Conservation (phyloP, 2,797 vertebrate genomes). For the Pseudopleuronectes americanus region DNA sequence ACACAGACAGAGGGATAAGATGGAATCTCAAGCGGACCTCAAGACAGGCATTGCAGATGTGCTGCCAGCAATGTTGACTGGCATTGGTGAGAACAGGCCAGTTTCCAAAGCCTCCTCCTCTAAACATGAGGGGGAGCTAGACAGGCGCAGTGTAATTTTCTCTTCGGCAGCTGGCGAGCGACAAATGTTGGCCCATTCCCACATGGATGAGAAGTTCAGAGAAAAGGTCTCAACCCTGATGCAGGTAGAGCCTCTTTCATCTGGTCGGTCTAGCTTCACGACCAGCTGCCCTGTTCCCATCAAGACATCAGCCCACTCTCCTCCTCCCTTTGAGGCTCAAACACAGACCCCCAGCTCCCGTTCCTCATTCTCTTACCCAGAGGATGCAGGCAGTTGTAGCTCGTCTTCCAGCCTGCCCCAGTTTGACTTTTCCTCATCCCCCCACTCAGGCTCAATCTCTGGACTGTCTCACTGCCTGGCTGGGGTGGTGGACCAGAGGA, state of each 20-base stretch:
- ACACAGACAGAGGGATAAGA: conserved; percentile 17
- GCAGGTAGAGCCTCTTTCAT: conserved; percentile 63
- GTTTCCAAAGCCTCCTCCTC: conserved; percentile 86
- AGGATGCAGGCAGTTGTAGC: conserved; percentile 88
- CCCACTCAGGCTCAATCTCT: conserved; percentile 84
- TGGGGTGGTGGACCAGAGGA: conserved; percentile 83
- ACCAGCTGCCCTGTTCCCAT: conserved; percentile 87
- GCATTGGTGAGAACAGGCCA: conserved; percentile 79
- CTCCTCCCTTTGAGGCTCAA: conserved; percentile 87
- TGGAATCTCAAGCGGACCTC: conserved; percentile 68
- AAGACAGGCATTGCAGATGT: conserved; percentile 80
- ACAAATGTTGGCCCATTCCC: conserved; percentile 85
- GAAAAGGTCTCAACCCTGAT: conserved; percentile 80
- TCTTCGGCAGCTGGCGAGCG: conserved; percentile 89
- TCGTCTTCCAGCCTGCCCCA: conserved; percentile 92
- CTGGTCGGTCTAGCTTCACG: conserved; percentile 73
- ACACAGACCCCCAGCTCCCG: conserved; percentile 87
- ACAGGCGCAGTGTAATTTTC: conserved; percentile 92
- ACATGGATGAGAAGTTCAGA: conserved; percentile 85
- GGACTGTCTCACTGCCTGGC: conserved; percentile 87
- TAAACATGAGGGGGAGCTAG: conserved; percentile 89
- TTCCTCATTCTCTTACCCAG: conserved; percentile 92
- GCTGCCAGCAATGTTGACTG: conserved; percentile 77
- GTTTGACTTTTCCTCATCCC: conserved; percentile 92
- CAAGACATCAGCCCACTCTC: conserved; percentile 89